Percentiles rank a stretch among this genome's conserved stretches.
Conservation (phyloP, 2,797 vertebrate species). For the Parotocinclus haroldoi region DNA sequence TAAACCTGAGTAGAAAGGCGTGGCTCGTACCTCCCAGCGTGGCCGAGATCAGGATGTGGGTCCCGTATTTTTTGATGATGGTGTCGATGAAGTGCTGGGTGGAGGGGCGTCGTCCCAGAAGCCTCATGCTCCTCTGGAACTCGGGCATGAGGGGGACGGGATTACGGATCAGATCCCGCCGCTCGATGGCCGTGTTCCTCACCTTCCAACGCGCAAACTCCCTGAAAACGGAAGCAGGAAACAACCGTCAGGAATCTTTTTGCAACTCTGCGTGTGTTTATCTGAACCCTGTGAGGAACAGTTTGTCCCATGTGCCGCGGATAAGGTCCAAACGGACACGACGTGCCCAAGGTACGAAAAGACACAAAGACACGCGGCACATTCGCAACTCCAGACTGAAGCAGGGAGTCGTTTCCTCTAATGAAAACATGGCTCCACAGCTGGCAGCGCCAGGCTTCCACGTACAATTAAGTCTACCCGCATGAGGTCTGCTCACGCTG, state of each 20-base stretch:
- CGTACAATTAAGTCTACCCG: slow-evolving; percentile 48
- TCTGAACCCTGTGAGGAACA: too few relatives aligned
- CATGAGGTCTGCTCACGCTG: slow-evolving; percentile 35
- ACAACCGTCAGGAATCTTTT: too few relatives aligned
- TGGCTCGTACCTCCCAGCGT: slow-evolving; percentile 85
- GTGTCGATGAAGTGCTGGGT: slow-evolving; percentile 98
- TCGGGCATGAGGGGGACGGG: slow-evolving; percentile 97
- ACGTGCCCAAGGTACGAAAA: background rate
- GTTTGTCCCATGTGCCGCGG: too few relatives aligned
- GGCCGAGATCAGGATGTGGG: slow-evolving; percentile 97
- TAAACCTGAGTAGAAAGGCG: too few relatives aligned
- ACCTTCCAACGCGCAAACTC: slow-evolving; percentile 99
- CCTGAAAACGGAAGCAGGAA: slow-evolving; percentile 63
- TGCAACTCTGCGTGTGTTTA: too few relatives aligned
- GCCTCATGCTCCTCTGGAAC: slow-evolving; percentile 93
- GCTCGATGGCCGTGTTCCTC: slow-evolving; percentile 97
- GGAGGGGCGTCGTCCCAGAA: slow-evolving; percentile 93
- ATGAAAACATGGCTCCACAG: slow-evolving; percentile 49
- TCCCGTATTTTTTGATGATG: slow-evolving; percentile 99
- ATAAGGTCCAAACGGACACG: too few relatives aligned
- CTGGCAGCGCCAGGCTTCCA: slow-evolving; percentile 22
- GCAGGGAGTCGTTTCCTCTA: background rate
- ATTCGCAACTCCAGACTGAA: background rate
- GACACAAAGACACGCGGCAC: slow-evolving; percentile 20
- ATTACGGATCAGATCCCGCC: slow-evolving; percentile 90